Percentiles rank a stretch among this genome's conserved stretches.
Evolutionary conservation across 2,113 vertebrate species (phyloP).

Genomic region (Mola mola): DNA sequence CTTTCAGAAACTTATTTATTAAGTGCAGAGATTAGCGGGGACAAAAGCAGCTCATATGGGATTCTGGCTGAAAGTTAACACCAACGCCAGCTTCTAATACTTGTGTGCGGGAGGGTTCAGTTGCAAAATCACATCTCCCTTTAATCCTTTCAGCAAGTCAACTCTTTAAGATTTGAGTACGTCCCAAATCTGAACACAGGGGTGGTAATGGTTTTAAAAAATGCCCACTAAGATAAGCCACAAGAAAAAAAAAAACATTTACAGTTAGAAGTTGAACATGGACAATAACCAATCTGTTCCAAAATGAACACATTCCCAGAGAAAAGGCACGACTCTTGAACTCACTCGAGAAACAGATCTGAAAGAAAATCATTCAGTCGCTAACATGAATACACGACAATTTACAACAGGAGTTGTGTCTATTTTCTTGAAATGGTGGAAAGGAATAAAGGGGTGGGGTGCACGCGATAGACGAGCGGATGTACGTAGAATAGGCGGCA

Average conservation of each 20-base stretch:
- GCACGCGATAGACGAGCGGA: constrained; percentile 35
- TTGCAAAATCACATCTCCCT: no score
- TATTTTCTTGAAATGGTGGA: constrained; percentile 21
- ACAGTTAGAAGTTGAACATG: constrained; percentile 3
- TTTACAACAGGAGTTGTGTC: constrained; percentile 29
- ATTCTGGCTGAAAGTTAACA: no score
- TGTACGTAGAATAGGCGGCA: constrained; percentile 60
- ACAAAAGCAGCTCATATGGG: no score
- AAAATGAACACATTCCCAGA: constrained; percentile 1
- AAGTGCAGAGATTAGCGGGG: no score
- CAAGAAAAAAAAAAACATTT: background rate
- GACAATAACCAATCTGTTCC: background rate
- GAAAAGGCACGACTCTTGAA: constrained; percentile 26
- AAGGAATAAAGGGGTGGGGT: constrained; percentile 29
- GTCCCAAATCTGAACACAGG: no score
- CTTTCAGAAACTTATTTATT: no score
- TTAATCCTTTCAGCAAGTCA: no score
- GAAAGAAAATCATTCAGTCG: background rate
- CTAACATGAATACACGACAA: background rate
- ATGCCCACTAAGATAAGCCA: background rate
- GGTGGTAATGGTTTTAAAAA: no score
- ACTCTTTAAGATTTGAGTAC: no score
- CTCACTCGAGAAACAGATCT: background rate
- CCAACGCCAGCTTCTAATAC: no score
- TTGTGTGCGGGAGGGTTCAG: no score